Evolutionary conservation across 2,113 vertebrate genomes (phyloP), one percentile per base, ranked within the genome.

Genomic region (Oxyruncus cristatus): DNA sequence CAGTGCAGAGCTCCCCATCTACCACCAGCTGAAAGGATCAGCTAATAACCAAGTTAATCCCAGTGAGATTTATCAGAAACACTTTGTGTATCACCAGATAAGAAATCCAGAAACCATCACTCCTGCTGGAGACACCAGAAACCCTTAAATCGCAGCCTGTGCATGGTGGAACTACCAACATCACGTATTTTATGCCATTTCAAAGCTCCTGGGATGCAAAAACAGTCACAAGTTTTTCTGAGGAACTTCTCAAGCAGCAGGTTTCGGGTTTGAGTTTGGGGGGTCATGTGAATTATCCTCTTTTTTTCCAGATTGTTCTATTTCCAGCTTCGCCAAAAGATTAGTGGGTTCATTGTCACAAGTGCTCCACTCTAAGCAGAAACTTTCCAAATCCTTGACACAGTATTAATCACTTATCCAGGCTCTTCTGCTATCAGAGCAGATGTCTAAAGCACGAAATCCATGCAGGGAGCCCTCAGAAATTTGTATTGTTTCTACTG

Each of bases 341-440:
- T 59, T 50, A 41, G 12, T 19, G 46, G 17, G 55, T 49, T 67
- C 82, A 47, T 42, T 89, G 62, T 59, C 26, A 66, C 32, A 50
- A 87, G 63, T 8, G 17, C n/a, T 84, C 39, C 7, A 30, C 55
- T 80, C 37, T 1, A 39, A 84, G 65, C 14, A 85, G 37, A 76
- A 97, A 92, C 71, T 91, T 96, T 90, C 44, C 49, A 85, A 78
- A 83, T 82, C 77, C 75, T 94, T 85, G 85, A 80, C 84, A 52
- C 65, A 71, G 74, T 35, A 79, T 84, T 85, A 90, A 89, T 94
- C 73, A 80, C 70, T 85, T 68, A 32, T 63, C 11, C 47, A 72
- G 73, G 85, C 63, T 88, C 88, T 80, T 78, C 75, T 92, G 81
- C 95, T 86, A 68, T 92, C 70, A 0, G 83, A 90, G 79, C 87